Evolutionary conservation across 2,888 invertebrate genomes (phyloP).

Genomic region (Cecidostiba fungosa): DNA sequence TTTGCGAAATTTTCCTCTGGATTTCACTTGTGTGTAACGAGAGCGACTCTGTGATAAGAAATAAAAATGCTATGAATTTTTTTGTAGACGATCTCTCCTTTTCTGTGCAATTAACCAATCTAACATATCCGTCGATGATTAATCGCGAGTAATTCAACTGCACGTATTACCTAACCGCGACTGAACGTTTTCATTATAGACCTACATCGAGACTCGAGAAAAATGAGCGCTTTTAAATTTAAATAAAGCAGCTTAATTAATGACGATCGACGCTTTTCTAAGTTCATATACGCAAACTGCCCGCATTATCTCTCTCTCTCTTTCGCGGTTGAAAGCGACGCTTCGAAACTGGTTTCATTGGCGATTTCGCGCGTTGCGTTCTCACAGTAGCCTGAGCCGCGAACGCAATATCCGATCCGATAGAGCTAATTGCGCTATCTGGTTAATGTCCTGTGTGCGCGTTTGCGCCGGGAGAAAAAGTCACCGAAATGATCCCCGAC

Average conservation of each 20-base stretch:
- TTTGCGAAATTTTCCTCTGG: background rate
- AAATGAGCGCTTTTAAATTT: background rate
- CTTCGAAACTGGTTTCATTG: slow-evolving; percentile 35
- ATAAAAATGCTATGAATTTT: too few relatives aligned
- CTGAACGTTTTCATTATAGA: too few relatives aligned
- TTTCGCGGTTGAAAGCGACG: background rate
- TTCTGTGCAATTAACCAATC: too few relatives aligned
- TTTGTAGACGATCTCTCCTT: too few relatives aligned
- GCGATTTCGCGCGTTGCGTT: background rate
- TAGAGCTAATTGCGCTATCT: slow-evolving; percentile 48
- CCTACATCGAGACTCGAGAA: background rate
- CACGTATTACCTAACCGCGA: too few relatives aligned
- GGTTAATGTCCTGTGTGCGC: slow-evolving; percentile 36
- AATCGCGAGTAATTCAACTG: too few relatives aligned
- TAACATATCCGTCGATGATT: too few relatives aligned
- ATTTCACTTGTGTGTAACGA: background rate
- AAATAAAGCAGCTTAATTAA: background rate
- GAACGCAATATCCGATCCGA: slow-evolving; percentile 39
- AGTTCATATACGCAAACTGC: background rate
- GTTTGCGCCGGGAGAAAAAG: background rate
- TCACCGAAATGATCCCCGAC: slow-evolving; percentile 13
- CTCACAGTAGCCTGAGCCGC: background rate
- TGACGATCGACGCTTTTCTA: background rate
- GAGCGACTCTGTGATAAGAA: too few relatives aligned
- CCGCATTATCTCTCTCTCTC: background rate